Base-by-base conservation (phyloP, 1,140 invertebrate genomes). In the Limonius californicus region DNA sequence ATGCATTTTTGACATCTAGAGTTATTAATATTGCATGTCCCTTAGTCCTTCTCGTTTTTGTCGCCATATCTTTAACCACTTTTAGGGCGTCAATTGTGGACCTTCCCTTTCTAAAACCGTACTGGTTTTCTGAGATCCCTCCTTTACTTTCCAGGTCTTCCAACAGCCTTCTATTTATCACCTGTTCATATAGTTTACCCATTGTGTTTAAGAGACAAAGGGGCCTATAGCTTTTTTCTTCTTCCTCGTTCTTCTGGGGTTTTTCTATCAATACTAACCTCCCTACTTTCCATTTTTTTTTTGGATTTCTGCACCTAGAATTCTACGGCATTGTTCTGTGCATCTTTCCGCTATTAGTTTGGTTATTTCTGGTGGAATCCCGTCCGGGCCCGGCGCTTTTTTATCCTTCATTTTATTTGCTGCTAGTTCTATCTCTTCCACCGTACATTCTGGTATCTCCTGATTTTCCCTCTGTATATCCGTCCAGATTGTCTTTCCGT, bases 371-470 rank as follows among this genome's bases (percentile, higher is more conserved):
- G 20, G 8, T 20, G 50, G 50, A 54, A 54, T 54, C 6, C 50
- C 50, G 15, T 54, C 20, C 50, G 50, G 50, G 7, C 50, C 50
- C 18, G 50, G 50, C 8, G 50, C 50, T 23, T 18, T 54, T 6
- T 19, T 14, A 9, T 9, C 14, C 20, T 23, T 19, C 4, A 54
- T 20, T 54, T 18, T 18, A 9, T 18, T 23, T 2, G 8, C 16
- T 8, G 50, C 50, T 23, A 7, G 7, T 16, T 23, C 20, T 3
- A 54, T 11, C 14, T 54, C 50, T 20, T 23, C 16, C 9, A 18
- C 14, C 11, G 3, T 2, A 18, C 16, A 54, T 9, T 8, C 18
- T n/a, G 12, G n/a, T 18, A n/a, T n/a, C 12, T 18, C 43, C 15
- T 6, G 6, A 15, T 8, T 45, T 4, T 14, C 12, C 43, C 4